phyloP scores from a whole-genome alignment of 2,888 invertebrate genomes.

The Patella ulyssiponensis region DNA sequence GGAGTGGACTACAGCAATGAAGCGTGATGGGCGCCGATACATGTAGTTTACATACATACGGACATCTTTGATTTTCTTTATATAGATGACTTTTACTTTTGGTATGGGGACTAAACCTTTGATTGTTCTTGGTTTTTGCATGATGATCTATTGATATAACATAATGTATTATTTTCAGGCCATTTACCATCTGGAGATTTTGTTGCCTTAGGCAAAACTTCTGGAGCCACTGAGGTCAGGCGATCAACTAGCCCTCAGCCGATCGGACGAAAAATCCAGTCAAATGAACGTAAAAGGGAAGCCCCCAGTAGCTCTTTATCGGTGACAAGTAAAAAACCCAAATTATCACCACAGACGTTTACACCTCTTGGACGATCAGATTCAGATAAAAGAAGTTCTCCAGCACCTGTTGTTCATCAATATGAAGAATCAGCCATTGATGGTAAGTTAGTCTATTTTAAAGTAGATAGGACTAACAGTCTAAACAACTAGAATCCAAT shows the following conservation, averaged over 20 bases:
- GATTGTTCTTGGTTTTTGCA: too few relatives aligned
- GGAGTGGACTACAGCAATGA: too few relatives aligned
- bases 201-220: constrained; percentile 68
- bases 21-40: too few relatives aligned
- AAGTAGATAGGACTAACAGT: neutral
- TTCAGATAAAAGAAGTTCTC: constrained; percentile 59
- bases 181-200: constrained; percentile 69
- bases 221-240: constrained; percentile 36
- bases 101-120: too few relatives aligned
- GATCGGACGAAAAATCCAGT: constrained; percentile 34
- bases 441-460: constrained; percentile 49
- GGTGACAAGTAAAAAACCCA: constrained; percentile 70
- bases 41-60: too few relatives aligned
- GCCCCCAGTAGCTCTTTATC: constrained; percentile 54
- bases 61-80: too few relatives aligned
- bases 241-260: constrained; percentile 39
- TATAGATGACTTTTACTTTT: too few relatives aligned
- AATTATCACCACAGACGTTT: constrained; percentile 61
- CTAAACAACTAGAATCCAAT: neutral
- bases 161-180: constrained; percentile 21
- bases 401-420: constrained; percentile 44
- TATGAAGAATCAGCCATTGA: constrained; percentile 80
- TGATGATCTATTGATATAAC: too few relatives aligned
- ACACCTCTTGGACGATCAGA: constrained; percentile 60
- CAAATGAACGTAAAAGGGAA: constrained; percentile 82